These are phyloP conservation scores for Theretra japonica DNA, from an alignment of 2,888 invertebrate genomes.

Conservation along the genomic window DNA sequence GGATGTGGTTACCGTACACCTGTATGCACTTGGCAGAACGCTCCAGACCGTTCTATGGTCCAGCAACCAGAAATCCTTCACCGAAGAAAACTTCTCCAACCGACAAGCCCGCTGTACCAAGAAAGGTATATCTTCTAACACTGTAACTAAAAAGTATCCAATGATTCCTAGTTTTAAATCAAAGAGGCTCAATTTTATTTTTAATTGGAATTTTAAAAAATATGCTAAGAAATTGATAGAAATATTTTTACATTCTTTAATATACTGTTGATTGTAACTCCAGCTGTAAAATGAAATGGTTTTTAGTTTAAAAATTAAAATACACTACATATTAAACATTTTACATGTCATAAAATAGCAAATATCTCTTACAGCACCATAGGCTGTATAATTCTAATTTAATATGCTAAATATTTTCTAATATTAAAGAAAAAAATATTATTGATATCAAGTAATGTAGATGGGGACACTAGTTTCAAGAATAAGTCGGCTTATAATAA, in stretches of 20 bases:
- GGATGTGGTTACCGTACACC: slow-evolving; percentile 75
- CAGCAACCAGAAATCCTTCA: slow-evolving; percentile 47
- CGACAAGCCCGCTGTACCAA: slow-evolving; percentile 48
- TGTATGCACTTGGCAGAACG: slow-evolving; percentile 68
- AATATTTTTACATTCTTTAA: too few relatives aligned
- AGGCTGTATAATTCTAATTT: too few relatives aligned
- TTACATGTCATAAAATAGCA: too few relatives aligned
- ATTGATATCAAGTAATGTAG: neutral
- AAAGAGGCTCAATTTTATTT: neutral
- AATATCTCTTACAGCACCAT: too few relatives aligned
- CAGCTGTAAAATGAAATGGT: too few relatives aligned
- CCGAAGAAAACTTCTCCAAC: slow-evolving; percentile 47
- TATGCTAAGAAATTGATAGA: neutral
- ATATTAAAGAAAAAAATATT: neutral
- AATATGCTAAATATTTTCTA: too few relatives aligned
- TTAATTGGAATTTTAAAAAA: neutral
- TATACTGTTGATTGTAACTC: too few relatives aligned
- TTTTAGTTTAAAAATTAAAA: too few relatives aligned
- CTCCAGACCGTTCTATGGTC: slow-evolving; percentile 75
- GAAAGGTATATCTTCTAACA: slow-evolving; percentile 54
- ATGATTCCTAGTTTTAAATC: neutral
- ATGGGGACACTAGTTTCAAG: neutral
- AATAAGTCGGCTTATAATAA: too few relatives aligned
- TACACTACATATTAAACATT: too few relatives aligned
- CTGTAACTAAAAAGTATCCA: neutral